Base-by-base conservation (phyloP, 2,113 vertebrate genomes). In the Callithrix jacchus region DNA sequence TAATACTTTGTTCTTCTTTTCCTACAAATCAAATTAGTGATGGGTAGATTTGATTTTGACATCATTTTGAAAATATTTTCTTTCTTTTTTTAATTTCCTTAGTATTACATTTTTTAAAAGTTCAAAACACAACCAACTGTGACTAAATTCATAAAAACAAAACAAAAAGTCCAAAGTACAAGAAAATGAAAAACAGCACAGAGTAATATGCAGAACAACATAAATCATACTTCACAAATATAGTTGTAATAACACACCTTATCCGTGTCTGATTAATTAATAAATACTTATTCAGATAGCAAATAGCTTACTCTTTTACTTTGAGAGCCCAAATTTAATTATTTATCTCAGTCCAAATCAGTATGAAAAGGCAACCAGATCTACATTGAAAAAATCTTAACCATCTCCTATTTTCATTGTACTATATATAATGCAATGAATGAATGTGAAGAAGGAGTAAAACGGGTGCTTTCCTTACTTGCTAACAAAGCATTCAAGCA, bases 31-130 rank as follows among this genome's bases (percentile, higher is more conserved):
- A 98, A 99, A 98, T 99, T 99, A 99, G 98, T 97, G 97, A 98
- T 96, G 98, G 98, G 89, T 97, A 99, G 98, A 99, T 98, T 99
- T 98, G 98, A 98, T 98, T 99, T 99, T 98, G 98, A 98, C 98
- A 98, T 99, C 97, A 98, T 98, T 98, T 98, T 98, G 97, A 98
- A 99, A 99, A 98, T 99, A 98, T 98, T 99, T 99, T 98, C 98
- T 98, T 98, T 98, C 97, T 98, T 98, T 98, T 98, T 98, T 98
- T 85, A 98, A 98, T 98, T 99, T 99, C 98, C 98, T 98, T 98
- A 98, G 98, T 98, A 98, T 98, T 99, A 98, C 97, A 98, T 98
- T 99, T 98, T 98, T 98, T 98, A 97, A 95, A 98, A 98, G 98
- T 99, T 98, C 98, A 98, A 96, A 98, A 98, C 97, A 98, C 96